Percentiles rank a stretch among this genome's conserved stretches.
Evolutionary conservation across 1,140 invertebrate genomes (phyloP).

Genomic region (Drosophila kikkawai): DNA sequence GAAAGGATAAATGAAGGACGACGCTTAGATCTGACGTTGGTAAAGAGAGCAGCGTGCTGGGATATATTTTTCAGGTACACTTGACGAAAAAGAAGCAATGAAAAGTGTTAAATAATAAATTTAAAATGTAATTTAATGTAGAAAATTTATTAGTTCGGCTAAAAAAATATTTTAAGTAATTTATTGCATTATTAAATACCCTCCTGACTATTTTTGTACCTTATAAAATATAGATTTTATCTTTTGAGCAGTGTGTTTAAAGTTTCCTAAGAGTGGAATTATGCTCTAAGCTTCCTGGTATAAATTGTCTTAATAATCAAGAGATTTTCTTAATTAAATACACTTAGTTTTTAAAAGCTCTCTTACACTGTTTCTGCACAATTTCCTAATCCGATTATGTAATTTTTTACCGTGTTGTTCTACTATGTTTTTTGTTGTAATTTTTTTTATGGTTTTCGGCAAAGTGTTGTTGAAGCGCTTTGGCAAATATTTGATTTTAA

Average conservation of each 20-base stretch:
- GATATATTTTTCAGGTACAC: constrained; percentile 23
- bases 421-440: constrained; percentile 7
- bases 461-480: constrained; percentile 78
- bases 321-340: neutral
- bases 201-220: neutral
- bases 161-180: neutral
- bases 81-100: neutral
- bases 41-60: constrained; percentile 39
- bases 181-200: neutral
- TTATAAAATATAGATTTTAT: neutral
- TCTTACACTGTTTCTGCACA: neutral
- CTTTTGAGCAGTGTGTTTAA: neutral
- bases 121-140: neutral
- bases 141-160: too few species aligned
- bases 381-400: neutral
- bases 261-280: fast-evolving
- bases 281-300: neutral
- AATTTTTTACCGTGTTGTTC: constrained; percentile 5
- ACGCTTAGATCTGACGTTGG: constrained; percentile 68
- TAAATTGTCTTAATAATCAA: neutral
- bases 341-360: too few species aligned
- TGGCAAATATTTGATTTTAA: constrained; percentile 82
- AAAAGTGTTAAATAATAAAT: neutral
- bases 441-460: constrained; percentile 27
- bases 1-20: constrained; percentile 82